Base-by-base conservation (phyloP, 2,113 vertebrate species). In the Scophthalmus maximus region DNA sequence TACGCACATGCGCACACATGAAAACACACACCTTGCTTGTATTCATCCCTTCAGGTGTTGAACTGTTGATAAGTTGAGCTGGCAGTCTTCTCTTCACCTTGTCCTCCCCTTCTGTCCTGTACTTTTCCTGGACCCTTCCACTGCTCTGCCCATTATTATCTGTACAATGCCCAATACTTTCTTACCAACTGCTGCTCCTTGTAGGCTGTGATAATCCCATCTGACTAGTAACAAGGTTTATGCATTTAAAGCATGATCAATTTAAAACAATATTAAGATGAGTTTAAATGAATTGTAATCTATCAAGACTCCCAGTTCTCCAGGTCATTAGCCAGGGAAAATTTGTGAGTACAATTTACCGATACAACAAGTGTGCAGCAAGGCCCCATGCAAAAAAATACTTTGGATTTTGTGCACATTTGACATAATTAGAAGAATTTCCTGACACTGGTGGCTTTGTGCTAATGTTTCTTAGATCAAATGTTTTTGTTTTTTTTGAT, bases 61-160 rank as follows among this genome's bases (percentile, higher is more conserved):
- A 72, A 74, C 77, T 88, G 86, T 91, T 78, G 58, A 89, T 85
- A 88, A 88, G 68, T 78, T 64, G 76, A 86, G 62, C 64, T 68
- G 84, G 84, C 86, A 82, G 79, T 77, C 55, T 83, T 79, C 79
- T 74, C 81, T 64, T 86, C 78, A 86, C 78, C 79, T 79, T 51
- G 60, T 76, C 75, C 64, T 50, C 68, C 22, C 58, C 50, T 59
- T 68, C 74, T 63, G 76, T 59, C 78, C 66, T 63, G 76, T 59
- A 76, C 66, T 79, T 59, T 79, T 23, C 57, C 34, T 79, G 55
- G 46, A 50, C 73, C 63, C 30, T 18, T 72, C 50, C n/a, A 44
- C 61, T 58, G 57, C 44, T 40, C 15, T 72, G 12, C 30, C 15
- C 58, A 67, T 42, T 75, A 53, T 58, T 51, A 18, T 29, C 47